Conservation (phyloP, 1,140 invertebrate species). For the Drosophila cardini region DNA sequence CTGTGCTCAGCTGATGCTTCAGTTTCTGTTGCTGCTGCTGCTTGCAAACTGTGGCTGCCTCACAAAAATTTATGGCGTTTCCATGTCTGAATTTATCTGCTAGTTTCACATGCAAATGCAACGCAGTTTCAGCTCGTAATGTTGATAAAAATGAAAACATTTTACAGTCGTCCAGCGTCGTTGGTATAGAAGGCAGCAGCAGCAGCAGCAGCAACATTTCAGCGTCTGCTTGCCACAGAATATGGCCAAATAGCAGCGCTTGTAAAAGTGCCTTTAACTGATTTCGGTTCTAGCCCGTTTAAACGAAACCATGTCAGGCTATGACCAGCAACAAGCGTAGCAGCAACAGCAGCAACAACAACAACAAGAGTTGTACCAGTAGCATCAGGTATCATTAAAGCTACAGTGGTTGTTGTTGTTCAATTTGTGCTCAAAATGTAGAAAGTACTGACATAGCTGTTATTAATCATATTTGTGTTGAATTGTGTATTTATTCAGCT, state of each 20-base stretch:
- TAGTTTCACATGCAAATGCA: slow-evolving; percentile 82
- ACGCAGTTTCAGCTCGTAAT: slow-evolving; percentile 71
- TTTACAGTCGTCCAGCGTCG: slow-evolving; percentile 49
- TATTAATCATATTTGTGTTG: neutral
- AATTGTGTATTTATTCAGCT: slow-evolving; percentile 7
- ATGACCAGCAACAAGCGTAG: slow-evolving; percentile 20
- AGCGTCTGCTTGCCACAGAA: slow-evolving; percentile 33
- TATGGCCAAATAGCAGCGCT: slow-evolving; percentile 55
- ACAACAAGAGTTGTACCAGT: neutral
- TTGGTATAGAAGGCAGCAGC: neutral
- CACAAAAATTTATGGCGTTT: slow-evolving; percentile 77
- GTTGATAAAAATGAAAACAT: slow-evolving; percentile 81
- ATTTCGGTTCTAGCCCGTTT: slow-evolving; percentile 56
- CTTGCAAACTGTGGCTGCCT: slow-evolving; percentile 24
- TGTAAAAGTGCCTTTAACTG: slow-evolving; percentile 68
- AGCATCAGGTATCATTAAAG: slow-evolving; percentile 25
- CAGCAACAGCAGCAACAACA: slow-evolving; percentile 3
- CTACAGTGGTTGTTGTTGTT: slow-evolving; percentile 4
- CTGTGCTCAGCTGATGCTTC: slow-evolving; percentile 42
- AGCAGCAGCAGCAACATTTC: neutral
- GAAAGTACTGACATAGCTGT: too few species aligned
- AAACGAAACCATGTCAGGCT: slow-evolving; percentile 72
- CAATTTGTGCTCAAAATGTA: neutral
- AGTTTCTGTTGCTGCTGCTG: slow-evolving; percentile 23
- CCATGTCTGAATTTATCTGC: slow-evolving; percentile 82